Base-by-base conservation (phyloP, 2,797 vertebrate genomes). In the Neosilurus hyrtlii region DNA sequence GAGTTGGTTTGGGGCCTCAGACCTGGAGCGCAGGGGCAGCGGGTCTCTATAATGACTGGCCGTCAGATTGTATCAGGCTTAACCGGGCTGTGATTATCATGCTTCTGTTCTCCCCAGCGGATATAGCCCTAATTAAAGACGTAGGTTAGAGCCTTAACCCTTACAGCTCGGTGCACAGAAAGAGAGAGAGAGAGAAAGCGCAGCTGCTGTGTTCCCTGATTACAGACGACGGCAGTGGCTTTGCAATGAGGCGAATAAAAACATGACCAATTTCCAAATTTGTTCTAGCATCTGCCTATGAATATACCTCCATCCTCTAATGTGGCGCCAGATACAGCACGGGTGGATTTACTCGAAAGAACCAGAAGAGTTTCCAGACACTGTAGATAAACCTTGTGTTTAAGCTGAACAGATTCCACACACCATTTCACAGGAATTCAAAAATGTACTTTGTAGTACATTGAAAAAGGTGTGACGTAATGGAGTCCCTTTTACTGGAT, bases 71-170 rank as follows among this genome's bases (percentile, higher is more conserved):
- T 85, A 88, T 90, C 88, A 90, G 61, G 65, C n/a, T 86, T 86
- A 86, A 84, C 66, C 82, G 66, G 86, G 88, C 88, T 91, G 89
- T 92, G 86, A 93, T 93, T 91, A 91, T 66, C 84, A 70, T 68
- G 80, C 9, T 12, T n/a, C 74, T 24, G 43, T 56, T 67, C 79
- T 74, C 57, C 71, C 68, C 79, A 74, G 68, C 81, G 62, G 59
- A 90, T 88, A 87, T 84, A 89, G 88, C 83, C 77, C 79, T 93
- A 91, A 92, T 92, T 89, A 92, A 90, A 93, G 87, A 86, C 49
- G 80, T 83, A 80, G 85, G 78, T 89, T 91, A 87, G 79, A 86
- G 86, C 87, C 79, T 89, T 88, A 88, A 86, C 37, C 77, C 52
- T 61, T 80, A 22, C 9, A 15, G 76, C 9, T 73, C 57, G 14